Percentiles rank a stretch among this genome's conserved stretches.
Conservation (phyloP, 2,888 invertebrate species). For the Strigamia transsilvanica region DNA sequence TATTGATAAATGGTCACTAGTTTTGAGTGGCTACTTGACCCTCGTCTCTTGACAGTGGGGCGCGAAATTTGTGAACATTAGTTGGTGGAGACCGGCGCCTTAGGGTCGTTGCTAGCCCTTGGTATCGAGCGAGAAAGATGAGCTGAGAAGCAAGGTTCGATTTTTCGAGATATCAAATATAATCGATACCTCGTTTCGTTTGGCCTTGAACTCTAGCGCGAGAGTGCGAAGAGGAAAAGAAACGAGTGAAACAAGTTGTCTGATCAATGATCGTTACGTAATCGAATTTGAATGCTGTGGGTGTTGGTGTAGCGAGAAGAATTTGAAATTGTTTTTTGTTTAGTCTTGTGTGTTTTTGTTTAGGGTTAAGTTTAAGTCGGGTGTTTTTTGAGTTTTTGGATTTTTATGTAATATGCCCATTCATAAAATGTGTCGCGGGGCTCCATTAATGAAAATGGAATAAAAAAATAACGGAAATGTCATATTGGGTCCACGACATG, state of each 20-base stretch:
- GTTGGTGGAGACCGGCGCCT: constrained; percentile 3
- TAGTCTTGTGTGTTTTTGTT: neutral
- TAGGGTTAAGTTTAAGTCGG: no score
- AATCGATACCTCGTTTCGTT: neutral
- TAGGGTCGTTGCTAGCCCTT: constrained; percentile 15
- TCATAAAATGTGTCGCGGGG: neutral
- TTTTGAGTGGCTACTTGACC: constrained; percentile 26
- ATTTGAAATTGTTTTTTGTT: neutral
- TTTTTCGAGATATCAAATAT: constrained; percentile 1
- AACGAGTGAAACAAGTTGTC: neutral
- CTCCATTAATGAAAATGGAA: neutral
- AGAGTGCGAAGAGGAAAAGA: neutral
- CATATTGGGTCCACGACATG: neutral
- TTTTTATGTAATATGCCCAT: neutral
- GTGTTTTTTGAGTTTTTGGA: no score
- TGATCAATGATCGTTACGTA: neutral
- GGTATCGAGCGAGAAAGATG: constrained; percentile 6
- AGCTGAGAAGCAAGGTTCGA: constrained; percentile 30
- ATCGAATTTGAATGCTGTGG: neutral
- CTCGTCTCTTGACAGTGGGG: constrained; percentile 25
- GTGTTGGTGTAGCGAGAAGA: no score
- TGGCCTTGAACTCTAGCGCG: constrained; percentile 24
- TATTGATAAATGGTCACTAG: constrained; percentile 30
- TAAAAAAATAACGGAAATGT: neutral
- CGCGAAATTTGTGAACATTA: constrained; percentile 3